These are phyloP conservation scores for Endotricha flammealis DNA, from an alignment of 2,888 invertebrate genomes.

Conservation along the genomic window DNA sequence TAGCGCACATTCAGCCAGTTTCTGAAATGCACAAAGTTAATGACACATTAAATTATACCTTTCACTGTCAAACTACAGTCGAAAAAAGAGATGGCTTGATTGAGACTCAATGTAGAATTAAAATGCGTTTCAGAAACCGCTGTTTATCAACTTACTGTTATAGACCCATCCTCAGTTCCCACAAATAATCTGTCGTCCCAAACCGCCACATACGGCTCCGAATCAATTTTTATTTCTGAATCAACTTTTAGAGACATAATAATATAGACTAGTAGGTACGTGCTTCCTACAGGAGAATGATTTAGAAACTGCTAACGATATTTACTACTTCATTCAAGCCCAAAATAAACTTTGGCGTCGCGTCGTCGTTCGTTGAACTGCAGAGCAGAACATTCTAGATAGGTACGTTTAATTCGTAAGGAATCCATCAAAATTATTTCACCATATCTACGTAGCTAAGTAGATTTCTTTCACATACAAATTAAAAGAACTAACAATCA, in stretches of 20 bases:
- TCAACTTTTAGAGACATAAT: slow-evolving; percentile 50
- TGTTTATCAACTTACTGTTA: slow-evolving; percentile 44
- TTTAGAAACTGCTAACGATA: slow-evolving; percentile 33
- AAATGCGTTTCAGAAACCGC: no score
- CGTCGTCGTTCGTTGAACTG: slow-evolving; percentile 38
- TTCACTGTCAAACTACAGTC: no score
- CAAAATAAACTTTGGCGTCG: slow-evolving; percentile 37
- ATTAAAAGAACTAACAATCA: neutral
- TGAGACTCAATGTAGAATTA: neutral
- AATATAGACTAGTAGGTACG: slow-evolving; percentile 15
- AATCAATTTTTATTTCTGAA: slow-evolving; percentile 47
- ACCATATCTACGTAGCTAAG: no score
- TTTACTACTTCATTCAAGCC: slow-evolving; percentile 14
- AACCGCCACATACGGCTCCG: slow-evolving; percentile 57
- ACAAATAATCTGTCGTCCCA: slow-evolving; percentile 56
- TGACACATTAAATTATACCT: no score
- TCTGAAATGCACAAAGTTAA: no score
- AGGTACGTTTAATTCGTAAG: no score
- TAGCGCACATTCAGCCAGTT: no score
- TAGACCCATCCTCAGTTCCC: slow-evolving; percentile 57
- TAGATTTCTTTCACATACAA: neutral
- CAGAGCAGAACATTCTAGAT: slow-evolving; percentile 40
- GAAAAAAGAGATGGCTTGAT: neutral
- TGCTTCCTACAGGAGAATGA: slow-evolving; percentile 24
- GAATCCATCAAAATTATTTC: slow-evolving; percentile 20